Conservation (phyloP, 1,140 invertebrate species). For the Scaptomyza hsui region DNA sequence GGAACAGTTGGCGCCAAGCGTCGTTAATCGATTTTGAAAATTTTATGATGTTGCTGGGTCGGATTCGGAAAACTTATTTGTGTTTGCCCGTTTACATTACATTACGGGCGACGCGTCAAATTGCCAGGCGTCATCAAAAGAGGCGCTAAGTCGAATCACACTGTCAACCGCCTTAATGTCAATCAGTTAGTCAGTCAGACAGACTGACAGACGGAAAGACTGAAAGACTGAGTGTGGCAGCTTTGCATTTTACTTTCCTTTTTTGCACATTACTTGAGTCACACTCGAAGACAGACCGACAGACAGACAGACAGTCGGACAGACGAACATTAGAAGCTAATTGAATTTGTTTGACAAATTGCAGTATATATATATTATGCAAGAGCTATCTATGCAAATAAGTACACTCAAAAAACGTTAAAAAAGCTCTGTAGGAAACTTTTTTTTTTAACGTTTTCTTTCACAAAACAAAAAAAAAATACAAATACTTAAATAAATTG, state of each 20-base stretch:
- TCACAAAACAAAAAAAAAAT: too few relatives aligned
- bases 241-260: conserved; percentile 33
- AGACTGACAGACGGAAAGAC: too few relatives aligned
- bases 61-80: conserved; percentile 36
- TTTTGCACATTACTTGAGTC: conserved; percentile 43
- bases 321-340: conserved; percentile 25
- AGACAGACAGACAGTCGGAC: background rate
- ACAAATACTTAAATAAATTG: too few relatives aligned
- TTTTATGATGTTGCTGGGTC: conserved; percentile 36
- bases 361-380: conserved; percentile 34
- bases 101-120: conserved; percentile 3
- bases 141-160: conserved; percentile 26
- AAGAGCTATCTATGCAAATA: conserved; percentile 7
- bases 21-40: conserved; percentile 45
- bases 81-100: background rate
- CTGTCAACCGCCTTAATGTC: conserved; percentile 7
- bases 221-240: conserved; percentile 1
- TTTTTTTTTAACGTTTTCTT: too few relatives aligned
- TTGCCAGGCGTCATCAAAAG: conserved; percentile 27
- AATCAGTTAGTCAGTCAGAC: background rate
- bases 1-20: conserved; percentile 41
- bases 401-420: background rate
- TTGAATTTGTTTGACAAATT: conserved; percentile 51
- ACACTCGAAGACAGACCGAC: conserved; percentile 1
- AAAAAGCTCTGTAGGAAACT: background rate